Evolutionary conservation across 2,113 vertebrate genomes (phyloP).

Genomic region (Semnornis frantzii): DNA sequence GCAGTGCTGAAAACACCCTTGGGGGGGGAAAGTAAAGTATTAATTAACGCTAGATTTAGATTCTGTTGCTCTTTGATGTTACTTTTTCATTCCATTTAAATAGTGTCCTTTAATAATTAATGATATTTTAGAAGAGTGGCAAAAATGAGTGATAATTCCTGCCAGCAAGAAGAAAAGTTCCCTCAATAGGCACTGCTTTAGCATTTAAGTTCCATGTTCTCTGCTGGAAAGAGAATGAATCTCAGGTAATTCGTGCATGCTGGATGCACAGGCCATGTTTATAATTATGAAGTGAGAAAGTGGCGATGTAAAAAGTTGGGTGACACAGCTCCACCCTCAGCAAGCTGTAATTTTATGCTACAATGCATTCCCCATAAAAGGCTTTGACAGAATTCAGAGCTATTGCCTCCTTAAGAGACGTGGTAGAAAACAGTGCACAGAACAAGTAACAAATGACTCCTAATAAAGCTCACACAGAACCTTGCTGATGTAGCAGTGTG

Average conservation of each 20-base stretch:
- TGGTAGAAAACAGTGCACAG: background rate
- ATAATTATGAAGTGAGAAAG: background rate
- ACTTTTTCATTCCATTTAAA: constrained; percentile 7
- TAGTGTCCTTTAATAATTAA: background rate
- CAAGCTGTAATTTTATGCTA: background rate
- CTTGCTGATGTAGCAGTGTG: background rate
- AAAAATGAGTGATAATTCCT: background rate
- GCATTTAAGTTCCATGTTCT: background rate
- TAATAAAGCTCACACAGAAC: background rate
- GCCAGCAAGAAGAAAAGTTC: background rate
- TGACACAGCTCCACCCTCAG: background rate
- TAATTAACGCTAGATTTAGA: background rate
- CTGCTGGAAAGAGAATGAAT: constrained; percentile 24
- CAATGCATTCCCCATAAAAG: background rate
- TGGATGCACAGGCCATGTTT: background rate
- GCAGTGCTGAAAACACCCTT: background rate
- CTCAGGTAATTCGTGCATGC: background rate
- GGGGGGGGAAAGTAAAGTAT: background rate
- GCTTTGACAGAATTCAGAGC: background rate
- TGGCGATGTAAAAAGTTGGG: background rate
- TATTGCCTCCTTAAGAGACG: background rate
- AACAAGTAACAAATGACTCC: background rate
- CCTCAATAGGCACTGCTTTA: background rate
- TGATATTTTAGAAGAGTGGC: background rate
- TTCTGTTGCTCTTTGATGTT: background rate